Percentiles rank a stretch among this genome's conserved stretches.
phyloP scores from a whole-genome alignment of 2,888 invertebrate genomes.

The Eutolmus rufibarbis region DNA sequence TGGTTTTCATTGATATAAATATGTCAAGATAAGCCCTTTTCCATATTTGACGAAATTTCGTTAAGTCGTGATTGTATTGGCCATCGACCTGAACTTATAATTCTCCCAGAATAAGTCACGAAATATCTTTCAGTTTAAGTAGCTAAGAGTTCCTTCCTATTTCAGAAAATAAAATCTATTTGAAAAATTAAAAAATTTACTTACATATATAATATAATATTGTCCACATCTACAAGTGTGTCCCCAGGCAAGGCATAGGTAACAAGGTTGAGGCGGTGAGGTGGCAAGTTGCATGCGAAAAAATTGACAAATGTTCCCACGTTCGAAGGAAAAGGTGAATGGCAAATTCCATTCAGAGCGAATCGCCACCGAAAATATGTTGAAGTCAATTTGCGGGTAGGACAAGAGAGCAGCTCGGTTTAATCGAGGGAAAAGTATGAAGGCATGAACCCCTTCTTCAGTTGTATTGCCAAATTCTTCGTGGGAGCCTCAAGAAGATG shows the following conservation, averaged over 20 bases:
- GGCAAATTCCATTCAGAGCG: background rate
- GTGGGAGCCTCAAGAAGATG: background rate
- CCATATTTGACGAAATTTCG: too few relatives aligned
- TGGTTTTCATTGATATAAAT: too few relatives aligned
- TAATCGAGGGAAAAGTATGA: background rate
- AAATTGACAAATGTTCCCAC: constrained; percentile 29
- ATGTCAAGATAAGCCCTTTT: too few relatives aligned
- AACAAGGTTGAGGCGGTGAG: background rate
- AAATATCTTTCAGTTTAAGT: too few relatives aligned
- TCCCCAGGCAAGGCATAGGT: too few relatives aligned
- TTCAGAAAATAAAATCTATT: too few relatives aligned
- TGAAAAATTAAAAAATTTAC: too few relatives aligned
- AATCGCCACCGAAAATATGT: background rate
- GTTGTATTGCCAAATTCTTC: background rate
- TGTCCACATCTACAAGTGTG: background rate
- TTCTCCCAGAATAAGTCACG: too few relatives aligned
- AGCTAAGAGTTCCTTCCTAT: too few relatives aligned
- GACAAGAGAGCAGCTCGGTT: background rate
- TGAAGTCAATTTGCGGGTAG: background rate
- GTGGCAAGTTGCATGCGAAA: background rate
- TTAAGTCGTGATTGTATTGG: too few relatives aligned
- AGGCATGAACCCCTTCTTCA: background rate
- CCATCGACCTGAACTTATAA: too few relatives aligned
- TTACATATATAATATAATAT: too few relatives aligned
- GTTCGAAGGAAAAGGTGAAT: constrained; percentile 13